Percentiles rank a stretch among this genome's conserved stretches.
Evolutionary conservation across 1,140 invertebrate species (phyloP).

Genomic region (Temnothorax nylanderi): DNA sequence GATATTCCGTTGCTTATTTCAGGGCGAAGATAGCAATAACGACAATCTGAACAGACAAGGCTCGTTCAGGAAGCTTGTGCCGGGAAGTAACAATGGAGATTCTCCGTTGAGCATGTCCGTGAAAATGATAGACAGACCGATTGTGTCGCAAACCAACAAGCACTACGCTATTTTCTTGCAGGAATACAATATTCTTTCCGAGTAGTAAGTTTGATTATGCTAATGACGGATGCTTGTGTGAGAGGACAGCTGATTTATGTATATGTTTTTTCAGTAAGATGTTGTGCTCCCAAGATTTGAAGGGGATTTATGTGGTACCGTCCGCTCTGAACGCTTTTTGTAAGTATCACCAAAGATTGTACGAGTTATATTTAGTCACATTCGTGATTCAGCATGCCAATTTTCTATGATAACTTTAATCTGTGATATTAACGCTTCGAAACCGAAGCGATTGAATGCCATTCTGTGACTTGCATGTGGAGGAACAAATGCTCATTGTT

Average conservation of each 20-base stretch:
- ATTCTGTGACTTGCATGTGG: background rate
- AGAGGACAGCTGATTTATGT: background rate
- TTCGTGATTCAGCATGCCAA: background rate
- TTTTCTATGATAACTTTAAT: slow-evolving; percentile 2
- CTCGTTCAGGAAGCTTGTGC: slow-evolving; percentile 86
- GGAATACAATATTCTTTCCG: slow-evolving; percentile 92
- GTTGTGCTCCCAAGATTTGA: slow-evolving; percentile 93
- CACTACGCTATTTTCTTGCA: slow-evolving; percentile 87
- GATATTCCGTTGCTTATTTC: slow-evolving; percentile 4
- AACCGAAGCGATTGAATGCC: background rate
- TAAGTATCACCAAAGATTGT: slow-evolving; percentile 84
- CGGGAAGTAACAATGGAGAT: slow-evolving; percentile 84
- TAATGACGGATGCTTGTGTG: background rate
- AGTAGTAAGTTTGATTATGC: slow-evolving; percentile 88
- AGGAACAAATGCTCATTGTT: background rate
- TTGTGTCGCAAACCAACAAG: slow-evolving; percentile 83
- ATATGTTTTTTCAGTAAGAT: slow-evolving; percentile 88
- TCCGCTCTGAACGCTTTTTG: slow-evolving; percentile 92
- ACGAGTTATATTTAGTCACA: background rate
- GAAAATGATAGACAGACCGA: slow-evolving; percentile 86
- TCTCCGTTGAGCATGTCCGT: slow-evolving; percentile 86
- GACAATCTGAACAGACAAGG: slow-evolving; percentile 83
- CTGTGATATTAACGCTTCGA: background rate
- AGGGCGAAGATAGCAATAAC: slow-evolving; percentile 79
- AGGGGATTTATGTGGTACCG: slow-evolving; percentile 96